These are phyloP conservation scores for Sinodicranocentrus sp. DNA, from an alignment of 2,888 invertebrate species.

Conservation along the genomic window DNA sequence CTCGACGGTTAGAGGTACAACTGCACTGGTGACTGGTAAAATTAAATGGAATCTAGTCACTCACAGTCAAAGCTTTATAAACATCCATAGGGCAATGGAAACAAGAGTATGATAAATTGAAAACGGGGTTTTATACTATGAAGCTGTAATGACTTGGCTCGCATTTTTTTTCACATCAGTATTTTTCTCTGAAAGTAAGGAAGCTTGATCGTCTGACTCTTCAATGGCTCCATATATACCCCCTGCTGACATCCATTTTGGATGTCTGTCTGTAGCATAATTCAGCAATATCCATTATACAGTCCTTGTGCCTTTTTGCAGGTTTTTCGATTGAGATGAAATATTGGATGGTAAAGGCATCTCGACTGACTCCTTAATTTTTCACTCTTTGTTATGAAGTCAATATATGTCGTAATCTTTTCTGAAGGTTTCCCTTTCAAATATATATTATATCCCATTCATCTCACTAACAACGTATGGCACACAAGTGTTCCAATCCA, in stretches of 20 bases:
- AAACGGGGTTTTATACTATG: background rate
- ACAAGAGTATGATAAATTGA: background rate
- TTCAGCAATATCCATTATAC: background rate
- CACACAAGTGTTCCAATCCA: too few relatives aligned
- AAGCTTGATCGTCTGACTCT: background rate
- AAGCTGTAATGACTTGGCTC: background rate
- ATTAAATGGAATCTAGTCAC: background rate
- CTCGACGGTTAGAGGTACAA: background rate
- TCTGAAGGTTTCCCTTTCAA: background rate
- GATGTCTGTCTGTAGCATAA: background rate
- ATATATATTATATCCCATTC: too few relatives aligned
- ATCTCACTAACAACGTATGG: too few relatives aligned
- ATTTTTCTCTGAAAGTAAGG: background rate
- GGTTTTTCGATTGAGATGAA: too few relatives aligned
- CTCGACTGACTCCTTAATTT: background rate
- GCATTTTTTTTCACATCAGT: background rate
- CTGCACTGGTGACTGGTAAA: background rate
- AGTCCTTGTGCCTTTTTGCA: background rate
- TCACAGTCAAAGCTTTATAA: background rate
- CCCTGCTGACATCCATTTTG: background rate
- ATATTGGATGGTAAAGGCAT: background rate
- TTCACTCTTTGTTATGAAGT: too few relatives aligned
- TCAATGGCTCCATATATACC: background rate
- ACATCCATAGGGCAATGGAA: background rate
- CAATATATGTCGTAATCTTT: background rate